These are phyloP conservation scores for Onychomys leucogaster DNA, from an alignment of 2,797 vertebrate genomes.

Conservation along the genomic window DNA sequence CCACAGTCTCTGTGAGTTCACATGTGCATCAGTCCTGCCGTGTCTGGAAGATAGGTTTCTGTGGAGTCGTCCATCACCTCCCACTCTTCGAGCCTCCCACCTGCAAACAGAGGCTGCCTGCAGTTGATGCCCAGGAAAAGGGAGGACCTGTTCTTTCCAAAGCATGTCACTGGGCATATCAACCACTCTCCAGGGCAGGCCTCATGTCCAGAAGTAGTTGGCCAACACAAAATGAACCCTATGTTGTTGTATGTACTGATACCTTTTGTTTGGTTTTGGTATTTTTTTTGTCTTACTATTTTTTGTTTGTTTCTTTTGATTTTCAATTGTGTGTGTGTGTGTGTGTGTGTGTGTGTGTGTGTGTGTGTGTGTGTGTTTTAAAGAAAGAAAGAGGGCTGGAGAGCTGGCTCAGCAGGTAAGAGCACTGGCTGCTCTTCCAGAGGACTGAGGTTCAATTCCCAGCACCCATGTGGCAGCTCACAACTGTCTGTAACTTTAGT, in stretches of 20 bases:
- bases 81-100: not conserved
- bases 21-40: no score
- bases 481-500: no score
- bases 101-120: not conserved
- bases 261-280: not conserved
- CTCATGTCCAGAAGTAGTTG: not conserved
- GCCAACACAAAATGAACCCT: not conserved
- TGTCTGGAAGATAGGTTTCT: not conserved
- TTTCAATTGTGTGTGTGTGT: not conserved
- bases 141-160: not conserved
- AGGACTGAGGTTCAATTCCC: no score
- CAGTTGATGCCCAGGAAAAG: not conserved
- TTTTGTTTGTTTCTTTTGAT: not conserved
- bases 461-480: no score
- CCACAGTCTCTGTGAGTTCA: not conserved
- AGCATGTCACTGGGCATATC: not conserved
- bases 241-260: not conserved
- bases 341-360: not conserved
- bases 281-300: not conserved
- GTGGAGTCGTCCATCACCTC: no score
- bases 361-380: not conserved
- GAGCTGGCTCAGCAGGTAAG: no score
- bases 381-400: not conserved
- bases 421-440: no score
- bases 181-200: not conserved